A percentile compares a stretch with the other conserved stretches of the same genome.
Conservation (phyloP, 2,113 vertebrate genomes). For the Pachypanchax playfairii region DNA sequence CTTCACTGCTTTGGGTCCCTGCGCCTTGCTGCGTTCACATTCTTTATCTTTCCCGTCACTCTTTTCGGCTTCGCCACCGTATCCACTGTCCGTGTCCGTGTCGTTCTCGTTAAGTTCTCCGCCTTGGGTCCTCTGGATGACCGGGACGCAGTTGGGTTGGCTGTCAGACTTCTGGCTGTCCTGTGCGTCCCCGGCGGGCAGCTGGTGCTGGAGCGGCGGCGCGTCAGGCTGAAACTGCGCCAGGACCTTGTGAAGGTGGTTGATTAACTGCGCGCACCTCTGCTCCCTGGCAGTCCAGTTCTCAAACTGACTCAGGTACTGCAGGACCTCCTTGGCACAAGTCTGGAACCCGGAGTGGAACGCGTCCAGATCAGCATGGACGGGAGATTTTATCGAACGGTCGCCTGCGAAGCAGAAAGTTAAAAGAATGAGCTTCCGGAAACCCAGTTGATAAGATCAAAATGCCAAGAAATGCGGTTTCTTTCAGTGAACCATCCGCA, state of each 20-base stretch:
- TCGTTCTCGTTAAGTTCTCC: constrained; percentile 89
- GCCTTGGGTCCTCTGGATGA: constrained; percentile 93
- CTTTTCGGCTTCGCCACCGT: constrained; percentile 90
- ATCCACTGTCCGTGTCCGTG: constrained; percentile 97
- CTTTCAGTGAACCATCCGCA: too few species aligned
- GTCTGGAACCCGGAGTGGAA: constrained; percentile 96
- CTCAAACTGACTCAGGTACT: constrained; percentile 90
- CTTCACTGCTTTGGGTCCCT: constrained; percentile 69
- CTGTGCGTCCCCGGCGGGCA: constrained; percentile 65
- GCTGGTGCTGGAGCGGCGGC: constrained; percentile 80
- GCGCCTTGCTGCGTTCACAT: constrained; percentile 59
- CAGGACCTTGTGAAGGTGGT: constrained; percentile 89
- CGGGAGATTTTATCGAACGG: constrained; percentile 84
- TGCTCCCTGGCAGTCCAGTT: constrained; percentile 92
- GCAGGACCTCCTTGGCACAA: constrained; percentile 94
- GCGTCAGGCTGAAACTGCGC: constrained; percentile 83
- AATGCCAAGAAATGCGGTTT: too few species aligned
- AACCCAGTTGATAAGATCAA: too few species aligned
- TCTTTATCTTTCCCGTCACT: constrained; percentile 74
- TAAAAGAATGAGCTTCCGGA: background rate
- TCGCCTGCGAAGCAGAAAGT: constrained; percentile 81
- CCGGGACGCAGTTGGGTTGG: constrained; percentile 91
- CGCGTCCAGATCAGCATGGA: constrained; percentile 89
- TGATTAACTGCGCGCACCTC: constrained; percentile 89
- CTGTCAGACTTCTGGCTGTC: constrained; percentile 81